These are phyloP conservation scores for Gallinago stenura DNA, from an alignment of 2,797 vertebrate species.

Conservation along the genomic window DNA sequence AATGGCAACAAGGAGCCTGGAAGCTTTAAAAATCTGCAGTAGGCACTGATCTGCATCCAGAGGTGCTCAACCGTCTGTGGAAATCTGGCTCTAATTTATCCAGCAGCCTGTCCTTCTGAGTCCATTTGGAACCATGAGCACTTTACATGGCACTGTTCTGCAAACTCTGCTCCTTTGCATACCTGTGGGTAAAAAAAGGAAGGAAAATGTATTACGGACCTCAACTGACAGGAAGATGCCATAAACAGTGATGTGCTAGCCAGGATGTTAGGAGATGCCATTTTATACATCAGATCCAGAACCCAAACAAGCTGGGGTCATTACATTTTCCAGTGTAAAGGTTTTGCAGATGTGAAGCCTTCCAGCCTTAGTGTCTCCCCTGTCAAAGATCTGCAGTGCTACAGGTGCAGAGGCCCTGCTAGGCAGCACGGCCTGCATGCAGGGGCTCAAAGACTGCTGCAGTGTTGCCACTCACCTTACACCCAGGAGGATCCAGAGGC, in stretches of 20 bases:
- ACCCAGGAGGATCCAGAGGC: neutral
- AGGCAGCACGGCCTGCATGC: neutral
- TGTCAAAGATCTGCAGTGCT: neutral
- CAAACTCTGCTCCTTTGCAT: conserved; percentile 59
- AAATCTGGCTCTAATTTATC: conserved; percentile 51
- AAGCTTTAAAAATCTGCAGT: neutral
- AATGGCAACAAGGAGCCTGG: neutral
- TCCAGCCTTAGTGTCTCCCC: neutral
- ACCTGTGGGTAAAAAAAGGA: conserved; percentile 57
- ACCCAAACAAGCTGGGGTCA: neutral
- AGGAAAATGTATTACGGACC: neutral
- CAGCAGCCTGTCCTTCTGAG: conserved; percentile 46
- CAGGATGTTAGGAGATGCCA: conserved; percentile 38
- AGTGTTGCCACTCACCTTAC: neutral
- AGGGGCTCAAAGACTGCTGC: neutral
- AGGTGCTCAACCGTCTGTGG: neutral
- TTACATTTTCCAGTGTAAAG: neutral
- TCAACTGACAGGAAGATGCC: neutral
- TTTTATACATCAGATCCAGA: conserved; percentile 32
- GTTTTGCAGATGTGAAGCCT: neutral
- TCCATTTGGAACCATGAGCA: conserved; percentile 54
- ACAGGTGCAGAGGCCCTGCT: neutral
- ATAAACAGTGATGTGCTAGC: conserved; percentile 43
- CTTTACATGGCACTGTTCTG: conserved; percentile 51
- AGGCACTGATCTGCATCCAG: neutral